Percentiles rank a stretch among this genome's conserved stretches.
phyloP scores from a whole-genome alignment of 2,113 vertebrate genomes.

The Neolamprologus modestus region DNA sequence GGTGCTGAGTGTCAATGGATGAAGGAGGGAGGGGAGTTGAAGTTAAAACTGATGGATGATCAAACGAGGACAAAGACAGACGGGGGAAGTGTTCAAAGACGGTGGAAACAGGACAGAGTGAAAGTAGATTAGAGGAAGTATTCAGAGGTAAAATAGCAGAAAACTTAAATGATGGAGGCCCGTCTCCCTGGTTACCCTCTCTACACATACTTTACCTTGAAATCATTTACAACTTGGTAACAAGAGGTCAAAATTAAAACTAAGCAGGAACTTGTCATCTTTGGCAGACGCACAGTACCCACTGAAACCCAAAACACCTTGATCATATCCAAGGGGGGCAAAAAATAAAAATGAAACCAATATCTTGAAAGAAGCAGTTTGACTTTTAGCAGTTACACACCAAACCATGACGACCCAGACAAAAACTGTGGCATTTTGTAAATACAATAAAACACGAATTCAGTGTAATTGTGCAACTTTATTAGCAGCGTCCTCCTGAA shows the following conservation, averaged over 20 bases:
- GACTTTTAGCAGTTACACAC: fast-evolving
- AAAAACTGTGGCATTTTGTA: neutral
- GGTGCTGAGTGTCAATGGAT: neutral
- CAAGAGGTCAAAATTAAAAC: neutral
- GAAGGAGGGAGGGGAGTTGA: neutral
- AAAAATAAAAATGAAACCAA: neutral
- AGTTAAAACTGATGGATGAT: neutral
- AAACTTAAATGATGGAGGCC: neutral
- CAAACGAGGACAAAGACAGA: neutral
- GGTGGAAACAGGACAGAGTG: neutral
- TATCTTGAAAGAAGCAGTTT: fast-evolving
- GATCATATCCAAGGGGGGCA: neutral
- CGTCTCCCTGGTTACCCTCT: neutral
- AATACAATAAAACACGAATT: neutral
- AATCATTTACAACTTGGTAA: neutral
- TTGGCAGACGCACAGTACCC: neutral
- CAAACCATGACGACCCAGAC: neutral
- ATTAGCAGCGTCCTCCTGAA: neutral
- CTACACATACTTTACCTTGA: neutral
- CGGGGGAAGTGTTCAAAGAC: neutral
- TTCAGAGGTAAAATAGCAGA: neutral
- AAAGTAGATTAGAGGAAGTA: slow-evolving; percentile 5
- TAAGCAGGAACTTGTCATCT: neutral
- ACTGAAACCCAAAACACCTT: neutral
- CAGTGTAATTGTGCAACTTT: neutral